Conservation (phyloP, 2,888 invertebrate species). For the Caenorhabditis sp. region DNA sequence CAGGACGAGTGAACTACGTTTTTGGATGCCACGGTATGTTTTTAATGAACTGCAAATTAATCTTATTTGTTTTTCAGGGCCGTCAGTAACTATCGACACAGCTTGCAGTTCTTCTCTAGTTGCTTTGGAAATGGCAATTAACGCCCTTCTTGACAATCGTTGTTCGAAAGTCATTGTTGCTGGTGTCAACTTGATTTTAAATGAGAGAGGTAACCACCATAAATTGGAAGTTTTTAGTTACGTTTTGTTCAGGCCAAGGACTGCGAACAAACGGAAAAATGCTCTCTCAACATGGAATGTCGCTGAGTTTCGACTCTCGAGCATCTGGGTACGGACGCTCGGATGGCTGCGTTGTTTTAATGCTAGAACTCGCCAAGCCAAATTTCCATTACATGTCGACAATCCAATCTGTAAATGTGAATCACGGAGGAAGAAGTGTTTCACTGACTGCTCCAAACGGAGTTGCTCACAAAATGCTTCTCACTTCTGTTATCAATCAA, state of each 20-base stretch:
- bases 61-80: conserved; percentile 83
- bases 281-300: conserved; percentile 82
- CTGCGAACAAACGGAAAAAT: conserved; percentile 80
- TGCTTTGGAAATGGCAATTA: conserved; percentile 88
- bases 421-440: conserved; percentile 82
- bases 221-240: no score
- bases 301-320: conserved; percentile 82
- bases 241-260: conserved; percentile 73
- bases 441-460: conserved; percentile 83
- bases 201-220: conserved; percentile 71
- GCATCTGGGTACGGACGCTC: conserved; percentile 84
- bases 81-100: conserved; percentile 95
- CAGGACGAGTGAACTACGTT: conserved; percentile 77
- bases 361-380: conserved; percentile 77
- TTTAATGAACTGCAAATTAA: background rate
- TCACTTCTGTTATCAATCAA: conserved; percentile 59
- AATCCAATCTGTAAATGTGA: conserved; percentile 76
- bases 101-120: conserved; percentile 96
- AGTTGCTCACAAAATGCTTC: conserved; percentile 75
- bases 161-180: conserved; percentile 93
- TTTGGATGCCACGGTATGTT: conserved; percentile 68
- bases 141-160: conserved; percentile 90
- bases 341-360: conserved; percentile 83
- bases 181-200: conserved; percentile 88
- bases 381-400: conserved; percentile 64